These are phyloP conservation scores for Zoanthus sociatus DNA, from an alignment of 92 coral and sea anemone species.

Conservation along the genomic window DNA sequence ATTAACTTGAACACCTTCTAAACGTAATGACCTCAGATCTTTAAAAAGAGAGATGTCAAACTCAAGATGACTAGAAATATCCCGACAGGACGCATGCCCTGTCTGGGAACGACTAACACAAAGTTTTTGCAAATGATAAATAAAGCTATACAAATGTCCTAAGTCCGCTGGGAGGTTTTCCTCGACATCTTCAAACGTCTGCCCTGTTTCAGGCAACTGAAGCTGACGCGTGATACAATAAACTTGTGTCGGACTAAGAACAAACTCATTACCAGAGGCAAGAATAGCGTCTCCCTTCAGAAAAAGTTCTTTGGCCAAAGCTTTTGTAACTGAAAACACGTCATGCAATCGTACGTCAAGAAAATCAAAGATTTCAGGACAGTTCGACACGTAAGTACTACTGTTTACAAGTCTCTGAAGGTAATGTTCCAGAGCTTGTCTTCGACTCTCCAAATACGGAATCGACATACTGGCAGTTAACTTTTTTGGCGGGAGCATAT, in stretches of 20 bases:
- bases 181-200: conserved; percentile 66
- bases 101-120: conserved; percentile 66
- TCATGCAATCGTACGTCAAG: conserved; percentile 91
- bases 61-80: conserved; percentile 83
- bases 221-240: conserved; percentile 93
- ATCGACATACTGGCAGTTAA: conserved; percentile 84
- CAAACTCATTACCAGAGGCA: conserved; percentile 72
- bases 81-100: conserved; percentile 69
- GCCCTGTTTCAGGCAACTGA: conserved; percentile 85
- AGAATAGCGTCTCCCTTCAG: conserved; percentile 72
- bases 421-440: conserved; percentile 93
- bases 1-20: conserved; percentile 84
- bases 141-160: conserved; percentile 89
- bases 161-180: conserved; percentile 64
- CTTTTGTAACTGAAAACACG: conserved; percentile 86
- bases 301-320: conserved; percentile 80
- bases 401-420: conserved; percentile 96
- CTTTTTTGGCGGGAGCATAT: conserved; percentile 96
- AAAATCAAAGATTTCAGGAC: conserved; percentile 88
- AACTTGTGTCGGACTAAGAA: conserved; percentile 88
- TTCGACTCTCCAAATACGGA: conserved; percentile 79
- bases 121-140: conserved; percentile 78
- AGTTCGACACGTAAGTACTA: conserved; percentile 86
- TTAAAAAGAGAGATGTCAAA: conserved; percentile 96
- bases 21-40: conserved; percentile 71